Conservation (phyloP, 2,113 vertebrate genomes). For the Larimichthys polyactis region DNA sequence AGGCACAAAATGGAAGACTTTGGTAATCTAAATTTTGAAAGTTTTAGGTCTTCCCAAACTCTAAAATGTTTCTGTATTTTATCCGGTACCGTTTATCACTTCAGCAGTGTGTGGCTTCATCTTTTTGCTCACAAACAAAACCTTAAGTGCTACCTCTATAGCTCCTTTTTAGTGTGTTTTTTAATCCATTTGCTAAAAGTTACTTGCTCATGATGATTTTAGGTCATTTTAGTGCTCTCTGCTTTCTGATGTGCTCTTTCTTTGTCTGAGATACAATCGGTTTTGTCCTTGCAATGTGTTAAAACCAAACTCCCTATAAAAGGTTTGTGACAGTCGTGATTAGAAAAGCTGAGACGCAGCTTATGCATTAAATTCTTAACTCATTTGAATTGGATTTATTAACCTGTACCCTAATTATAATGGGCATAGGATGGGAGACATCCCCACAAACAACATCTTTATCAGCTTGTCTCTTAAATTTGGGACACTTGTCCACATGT, state of each 20-base stretch:
- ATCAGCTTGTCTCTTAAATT: slow-evolving; percentile 8
- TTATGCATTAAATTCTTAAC: background rate
- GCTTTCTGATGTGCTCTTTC: background rate
- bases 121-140: background rate
- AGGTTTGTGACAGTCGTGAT: background rate
- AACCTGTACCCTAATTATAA: background rate
- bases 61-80: background rate
- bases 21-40: background rate
- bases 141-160: background rate
- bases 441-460: background rate
- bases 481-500: background rate
- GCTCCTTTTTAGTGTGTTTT: background rate
- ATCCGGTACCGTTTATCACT: background rate
- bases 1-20: background rate
- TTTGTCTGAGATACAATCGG: background rate
- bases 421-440: background rate
- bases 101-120: background rate
- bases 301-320: background rate
- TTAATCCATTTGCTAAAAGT: background rate
- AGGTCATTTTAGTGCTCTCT: background rate
- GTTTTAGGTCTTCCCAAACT: background rate
- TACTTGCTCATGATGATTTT: background rate
- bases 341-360: background rate
- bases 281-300: background rate
- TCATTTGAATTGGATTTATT: background rate